phyloP scores from a whole-genome alignment of 2,888 invertebrate genomes.

The Volucella inflata region DNA sequence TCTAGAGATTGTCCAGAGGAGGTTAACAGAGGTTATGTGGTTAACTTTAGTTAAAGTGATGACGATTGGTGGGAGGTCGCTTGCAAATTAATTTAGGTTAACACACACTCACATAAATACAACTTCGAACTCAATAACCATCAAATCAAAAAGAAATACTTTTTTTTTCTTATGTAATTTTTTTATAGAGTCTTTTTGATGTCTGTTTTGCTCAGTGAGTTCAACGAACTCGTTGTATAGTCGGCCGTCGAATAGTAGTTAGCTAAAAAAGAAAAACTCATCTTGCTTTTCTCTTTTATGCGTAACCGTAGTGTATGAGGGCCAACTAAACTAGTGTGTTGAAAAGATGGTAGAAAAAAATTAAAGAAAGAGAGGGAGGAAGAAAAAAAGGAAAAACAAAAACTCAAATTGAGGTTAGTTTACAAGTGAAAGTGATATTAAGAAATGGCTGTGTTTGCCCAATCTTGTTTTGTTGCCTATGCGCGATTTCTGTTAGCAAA shows the following conservation, averaged over 20 bases:
- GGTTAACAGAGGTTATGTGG: constrained; percentile 26
- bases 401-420: constrained; percentile 50
- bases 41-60: constrained; percentile 21
- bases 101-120: constrained; percentile 6
- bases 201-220: constrained; percentile 36
- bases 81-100: constrained; percentile 68
- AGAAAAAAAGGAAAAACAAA: constrained; percentile 29
- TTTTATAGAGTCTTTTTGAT: constrained; percentile 51
- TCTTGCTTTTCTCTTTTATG: constrained; percentile 36
- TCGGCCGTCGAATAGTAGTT: constrained; percentile 25
- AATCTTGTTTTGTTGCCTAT: constrained; percentile 45
- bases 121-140: not conserved
- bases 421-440: constrained; percentile 69
- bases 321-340: constrained; percentile 29
- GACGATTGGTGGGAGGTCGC: constrained; percentile 51
- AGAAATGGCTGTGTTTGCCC: constrained; percentile 52
- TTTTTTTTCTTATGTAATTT: constrained; percentile 55
- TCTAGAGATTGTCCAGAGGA: not conserved
- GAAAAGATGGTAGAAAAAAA: not conserved
- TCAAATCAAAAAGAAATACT: constrained; percentile 18
- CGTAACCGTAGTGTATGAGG: constrained; percentile 32
- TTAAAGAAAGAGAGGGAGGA: constrained; percentile 13
- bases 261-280: constrained; percentile 17
- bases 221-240: constrained; percentile 69
- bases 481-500: constrained; percentile 10